phyloP scores from a whole-genome alignment of 2,888 invertebrate species.

The Parnassius smintheus region DNA sequence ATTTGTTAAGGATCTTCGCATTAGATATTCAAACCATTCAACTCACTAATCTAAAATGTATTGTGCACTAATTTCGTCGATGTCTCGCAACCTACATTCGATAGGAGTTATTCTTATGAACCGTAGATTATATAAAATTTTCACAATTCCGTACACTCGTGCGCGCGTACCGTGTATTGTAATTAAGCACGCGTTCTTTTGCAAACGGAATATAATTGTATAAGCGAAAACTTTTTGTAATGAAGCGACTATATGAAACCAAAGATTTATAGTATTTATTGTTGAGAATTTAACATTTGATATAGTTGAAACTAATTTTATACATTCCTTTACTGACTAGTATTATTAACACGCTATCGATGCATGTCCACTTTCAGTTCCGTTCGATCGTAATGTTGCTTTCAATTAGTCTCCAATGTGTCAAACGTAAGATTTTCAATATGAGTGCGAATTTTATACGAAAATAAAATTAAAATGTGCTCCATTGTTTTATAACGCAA shows the following conservation, averaged over 20 bases:
- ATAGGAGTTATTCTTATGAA: conserved; percentile 45
- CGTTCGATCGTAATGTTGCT: conserved; percentile 31
- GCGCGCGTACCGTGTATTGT: not conserved
- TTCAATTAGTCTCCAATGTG: conserved; percentile 45
- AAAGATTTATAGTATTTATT: conserved; percentile 80
- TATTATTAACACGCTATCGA: conserved; percentile 35
- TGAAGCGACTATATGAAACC: conserved; percentile 74
- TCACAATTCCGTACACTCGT: not conserved
- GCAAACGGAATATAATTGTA: conserved; percentile 41
- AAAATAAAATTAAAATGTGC: conserved; percentile 45
- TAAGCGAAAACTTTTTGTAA: conserved; percentile 53
- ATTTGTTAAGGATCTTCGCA: conserved; percentile 17
- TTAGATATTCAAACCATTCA: not conserved
- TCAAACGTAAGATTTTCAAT: conserved; percentile 41
- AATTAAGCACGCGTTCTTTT: conserved; percentile 36
- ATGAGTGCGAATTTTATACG: conserved; percentile 42
- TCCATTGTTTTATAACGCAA: conserved; percentile 66
- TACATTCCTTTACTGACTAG: conserved; percentile 61
- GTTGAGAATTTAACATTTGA: conserved; percentile 66
- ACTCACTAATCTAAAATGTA: conserved; percentile 26
- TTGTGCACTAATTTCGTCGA: conserved; percentile 29
- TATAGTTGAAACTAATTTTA: conserved; percentile 71
- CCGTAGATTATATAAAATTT: conserved; percentile 41
- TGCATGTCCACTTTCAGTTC: conserved; percentile 28
- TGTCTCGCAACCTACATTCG: conserved; percentile 31